phyloP scores from a whole-genome alignment of 1,140 invertebrate genomes.

The Anastrepha obliqua region DNA sequence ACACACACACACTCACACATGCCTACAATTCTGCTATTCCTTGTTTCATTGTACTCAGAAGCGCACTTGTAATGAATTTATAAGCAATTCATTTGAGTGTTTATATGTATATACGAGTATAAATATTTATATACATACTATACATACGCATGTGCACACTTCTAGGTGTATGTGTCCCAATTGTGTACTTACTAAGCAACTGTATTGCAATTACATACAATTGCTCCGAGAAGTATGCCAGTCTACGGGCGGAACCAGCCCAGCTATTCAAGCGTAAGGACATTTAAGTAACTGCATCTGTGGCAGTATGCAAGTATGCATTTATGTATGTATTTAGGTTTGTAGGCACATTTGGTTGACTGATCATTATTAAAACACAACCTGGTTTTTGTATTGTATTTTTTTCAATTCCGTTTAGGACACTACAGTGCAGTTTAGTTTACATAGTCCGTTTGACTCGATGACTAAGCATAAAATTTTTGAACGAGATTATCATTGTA shows the following conservation, averaged over 20 bases:
- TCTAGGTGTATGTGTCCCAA: background rate
- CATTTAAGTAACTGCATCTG: background rate
- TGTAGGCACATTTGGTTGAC: background rate
- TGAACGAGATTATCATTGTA: no score
- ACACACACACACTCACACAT: no score
- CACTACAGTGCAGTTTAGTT: no score
- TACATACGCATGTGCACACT: no score
- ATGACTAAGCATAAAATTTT: no score
- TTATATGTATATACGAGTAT: background rate
- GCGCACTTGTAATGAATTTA: constrained; percentile 24
- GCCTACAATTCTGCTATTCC: background rate
- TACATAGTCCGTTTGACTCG: no score
- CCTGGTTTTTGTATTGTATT: no score
- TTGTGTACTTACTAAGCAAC: background rate
- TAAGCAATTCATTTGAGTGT: background rate
- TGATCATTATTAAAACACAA: no score
- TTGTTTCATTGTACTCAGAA: background rate
- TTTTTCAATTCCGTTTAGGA: no score
- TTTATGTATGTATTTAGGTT: background rate
- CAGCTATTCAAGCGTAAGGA: background rate
- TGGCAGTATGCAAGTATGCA: background rate
- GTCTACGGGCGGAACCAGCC: background rate
- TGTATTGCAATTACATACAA: constrained; percentile 1
- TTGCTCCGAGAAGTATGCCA: background rate
- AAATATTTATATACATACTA: background rate